Evolutionary conservation across 2,797 vertebrate species (phyloP).

Genomic region (Sphenodon punctatus): DNA sequence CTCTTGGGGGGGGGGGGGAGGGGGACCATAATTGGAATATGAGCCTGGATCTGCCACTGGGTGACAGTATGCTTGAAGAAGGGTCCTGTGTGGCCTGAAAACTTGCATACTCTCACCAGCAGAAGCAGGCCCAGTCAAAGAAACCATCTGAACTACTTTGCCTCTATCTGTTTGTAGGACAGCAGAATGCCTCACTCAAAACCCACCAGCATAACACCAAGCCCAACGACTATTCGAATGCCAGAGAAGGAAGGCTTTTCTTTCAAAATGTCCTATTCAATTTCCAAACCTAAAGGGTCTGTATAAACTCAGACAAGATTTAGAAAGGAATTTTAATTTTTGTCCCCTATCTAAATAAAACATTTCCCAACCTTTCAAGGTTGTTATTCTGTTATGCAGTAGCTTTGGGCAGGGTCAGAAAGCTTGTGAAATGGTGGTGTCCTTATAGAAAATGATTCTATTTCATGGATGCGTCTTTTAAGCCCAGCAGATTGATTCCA

Average conservation of each 20-base stretch:
- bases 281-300: constrained; percentile 14
- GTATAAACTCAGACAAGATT: neutral
- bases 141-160: too few species aligned
- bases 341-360: neutral
- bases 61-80: too few species aligned
- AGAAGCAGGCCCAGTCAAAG: too few species aligned
- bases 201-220: neutral
- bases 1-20: too few species aligned
- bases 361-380: neutral
- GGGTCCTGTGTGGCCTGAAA: too few species aligned
- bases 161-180: too few species aligned
- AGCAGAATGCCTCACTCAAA: neutral
- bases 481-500: rapidly evolving
- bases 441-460: neutral
- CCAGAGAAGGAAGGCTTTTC: neutral
- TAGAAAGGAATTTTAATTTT: neutral
- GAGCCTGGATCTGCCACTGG: too few species aligned
- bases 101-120: too few species aligned
- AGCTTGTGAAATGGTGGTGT: neutral
- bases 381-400: neutral
- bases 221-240: neutral
- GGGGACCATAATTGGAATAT: too few species aligned
- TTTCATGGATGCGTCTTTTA: neutral
- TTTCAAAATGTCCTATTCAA: neutral
- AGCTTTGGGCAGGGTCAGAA: neutral